Percentiles rank a stretch among this genome's conserved stretches.
These are phyloP conservation scores for Pontoporia blainvillei DNA, from an alignment of 2,113 vertebrate species.

Conservation along the genomic window DNA sequence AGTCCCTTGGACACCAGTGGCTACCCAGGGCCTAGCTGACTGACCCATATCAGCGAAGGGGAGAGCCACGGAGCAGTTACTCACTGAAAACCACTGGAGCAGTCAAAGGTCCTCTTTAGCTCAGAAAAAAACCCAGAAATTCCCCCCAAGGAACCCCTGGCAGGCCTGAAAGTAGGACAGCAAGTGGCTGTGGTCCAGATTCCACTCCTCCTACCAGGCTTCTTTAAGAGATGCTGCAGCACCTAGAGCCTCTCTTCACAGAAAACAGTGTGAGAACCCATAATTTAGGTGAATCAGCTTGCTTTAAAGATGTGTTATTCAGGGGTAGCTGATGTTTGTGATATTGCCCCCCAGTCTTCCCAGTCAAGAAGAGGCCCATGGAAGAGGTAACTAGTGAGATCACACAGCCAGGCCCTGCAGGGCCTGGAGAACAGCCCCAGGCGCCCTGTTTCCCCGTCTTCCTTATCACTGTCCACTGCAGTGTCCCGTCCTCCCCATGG, in stretches of 20 bases:
- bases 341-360: neutral
- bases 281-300: neutral
- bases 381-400: neutral
- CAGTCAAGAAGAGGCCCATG: neutral
- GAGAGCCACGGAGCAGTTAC: neutral
- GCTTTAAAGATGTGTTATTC: neutral
- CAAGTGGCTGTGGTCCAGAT: neutral
- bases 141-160: neutral
- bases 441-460: neutral
- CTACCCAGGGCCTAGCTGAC: neutral
- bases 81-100: neutral
- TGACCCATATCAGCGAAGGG: neutral
- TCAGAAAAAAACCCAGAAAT: neutral
- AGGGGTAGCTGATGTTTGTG: neutral
- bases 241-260: neutral
- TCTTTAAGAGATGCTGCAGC: fast-evolving
- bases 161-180: neutral
- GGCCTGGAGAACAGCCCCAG: neutral
- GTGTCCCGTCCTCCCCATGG: neutral
- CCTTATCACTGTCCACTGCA: neutral
- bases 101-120: neutral
- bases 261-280: neutral
- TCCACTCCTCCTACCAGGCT: neutral
- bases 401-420: neutral
- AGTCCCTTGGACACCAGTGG: neutral